phyloP scores from a whole-genome alignment of 2,797 vertebrate genomes.

The Argya squamiceps region DNA sequence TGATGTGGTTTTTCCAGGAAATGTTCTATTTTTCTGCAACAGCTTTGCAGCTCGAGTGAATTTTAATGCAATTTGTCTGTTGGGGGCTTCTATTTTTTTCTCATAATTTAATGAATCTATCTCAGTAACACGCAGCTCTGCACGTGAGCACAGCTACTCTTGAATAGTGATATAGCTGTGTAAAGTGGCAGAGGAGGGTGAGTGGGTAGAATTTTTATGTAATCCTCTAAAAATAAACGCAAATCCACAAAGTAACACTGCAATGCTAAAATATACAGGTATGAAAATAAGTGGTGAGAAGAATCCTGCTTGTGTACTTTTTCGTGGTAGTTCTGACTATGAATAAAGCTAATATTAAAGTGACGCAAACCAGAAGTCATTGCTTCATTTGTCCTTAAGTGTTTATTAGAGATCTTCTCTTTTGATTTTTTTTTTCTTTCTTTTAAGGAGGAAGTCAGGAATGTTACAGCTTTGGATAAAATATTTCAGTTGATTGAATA shows the following conservation, averaged over 20 bases:
- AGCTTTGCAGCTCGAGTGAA: constrained; percentile 2
- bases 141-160: not conserved
- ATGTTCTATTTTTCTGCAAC: constrained; percentile 28
- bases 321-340: not conserved
- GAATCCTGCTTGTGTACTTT: not conserved
- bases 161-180: not conserved
- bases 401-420: not conserved
- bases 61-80: constrained; percentile 8
- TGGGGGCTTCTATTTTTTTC: not conserved
- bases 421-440: not conserved
- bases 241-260: not conserved
- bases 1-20: constrained; percentile 20
- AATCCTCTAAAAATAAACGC: constrained; percentile 9
- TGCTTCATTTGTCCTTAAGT: not conserved
- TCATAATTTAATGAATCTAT: not conserved
- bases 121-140: not conserved
- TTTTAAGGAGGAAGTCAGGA: not conserved
- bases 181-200: not conserved
- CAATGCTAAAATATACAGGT: not conserved
- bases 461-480: not conserved
- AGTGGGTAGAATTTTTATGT: not conserved
- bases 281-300: not conserved
- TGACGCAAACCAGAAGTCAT: not conserved
- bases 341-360: not conserved
- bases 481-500: not conserved